Conservation (phyloP, 2,888 invertebrate genomes). For the Leptinotarsa rubiginosa region DNA sequence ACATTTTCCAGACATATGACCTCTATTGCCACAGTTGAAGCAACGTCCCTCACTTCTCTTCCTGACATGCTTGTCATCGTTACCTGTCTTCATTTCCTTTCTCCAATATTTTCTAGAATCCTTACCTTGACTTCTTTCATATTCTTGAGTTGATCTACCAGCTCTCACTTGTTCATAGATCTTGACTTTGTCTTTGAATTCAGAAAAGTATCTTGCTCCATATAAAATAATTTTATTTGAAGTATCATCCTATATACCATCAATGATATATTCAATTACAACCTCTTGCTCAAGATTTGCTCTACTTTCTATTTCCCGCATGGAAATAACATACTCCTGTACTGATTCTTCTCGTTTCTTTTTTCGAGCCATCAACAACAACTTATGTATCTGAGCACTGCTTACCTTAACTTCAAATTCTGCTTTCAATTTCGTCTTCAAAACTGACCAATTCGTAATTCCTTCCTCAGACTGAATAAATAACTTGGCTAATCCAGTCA, state of each 20-base stretch:
- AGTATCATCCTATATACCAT: too few relatives aligned
- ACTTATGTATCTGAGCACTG: conserved; percentile 46
- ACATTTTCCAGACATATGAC: too few relatives aligned
- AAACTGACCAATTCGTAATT: conserved; percentile 45
- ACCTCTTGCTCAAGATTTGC: conserved; percentile 57
- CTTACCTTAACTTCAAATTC: conserved; percentile 49
- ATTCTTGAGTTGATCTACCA: too few relatives aligned
- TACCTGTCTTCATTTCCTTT: too few relatives aligned
- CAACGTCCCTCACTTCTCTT: too few relatives aligned
- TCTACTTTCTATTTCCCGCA: conserved; percentile 60
- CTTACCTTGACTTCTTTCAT: too few relatives aligned
- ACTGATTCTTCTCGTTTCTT: conserved; percentile 57
- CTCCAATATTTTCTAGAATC: too few relatives aligned
- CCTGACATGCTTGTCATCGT: too few relatives aligned
- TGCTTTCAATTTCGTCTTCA: conserved; percentile 42
- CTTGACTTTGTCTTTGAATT: conserved; percentile 29
- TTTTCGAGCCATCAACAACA: conserved; percentile 48
- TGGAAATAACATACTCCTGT: conserved; percentile 35
- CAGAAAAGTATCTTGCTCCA: conserved; percentile 38
- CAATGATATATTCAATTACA: conserved; percentile 61
- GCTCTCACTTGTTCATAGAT: too few relatives aligned
- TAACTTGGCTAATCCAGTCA: conserved; percentile 52
- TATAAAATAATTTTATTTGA: conserved; percentile 38
- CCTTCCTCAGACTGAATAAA: conserved; percentile 50
- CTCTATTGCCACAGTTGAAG: too few relatives aligned